Percentiles rank a stretch among this genome's conserved stretches.
Evolutionary conservation across 2,888 invertebrate genomes (phyloP).

Genomic region (Napeogenes inachia): DNA sequence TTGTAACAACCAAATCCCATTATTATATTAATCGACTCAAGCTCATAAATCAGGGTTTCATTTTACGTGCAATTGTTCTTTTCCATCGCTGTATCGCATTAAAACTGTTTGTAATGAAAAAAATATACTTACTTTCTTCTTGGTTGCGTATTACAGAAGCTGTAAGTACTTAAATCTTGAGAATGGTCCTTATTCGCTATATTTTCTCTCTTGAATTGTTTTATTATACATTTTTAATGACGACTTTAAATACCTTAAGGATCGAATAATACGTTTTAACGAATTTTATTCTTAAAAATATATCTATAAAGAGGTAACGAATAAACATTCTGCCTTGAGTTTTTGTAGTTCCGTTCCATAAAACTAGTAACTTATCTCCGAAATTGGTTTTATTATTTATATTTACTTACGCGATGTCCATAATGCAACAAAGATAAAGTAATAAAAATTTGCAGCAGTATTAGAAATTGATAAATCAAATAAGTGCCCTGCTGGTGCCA

Average conservation of each 20-base stretch:
- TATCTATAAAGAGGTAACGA: too few species aligned
- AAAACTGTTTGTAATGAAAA: conserved; percentile 31
- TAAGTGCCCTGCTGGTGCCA: conserved; percentile 28
- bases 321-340: too few species aligned
- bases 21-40: conserved; percentile 37
- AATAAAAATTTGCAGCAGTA: conserved; percentile 9
- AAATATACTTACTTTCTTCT: conserved; percentile 10
- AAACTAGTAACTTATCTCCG: too few species aligned
- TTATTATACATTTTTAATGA: conserved; percentile 4
- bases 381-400: too few species aligned
- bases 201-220: conserved; percentile 1
- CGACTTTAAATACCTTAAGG: not conserved
- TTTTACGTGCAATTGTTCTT: conserved; percentile 52
- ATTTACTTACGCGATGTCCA: too few species aligned
- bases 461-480: conserved; percentile 32
- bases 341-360: too few species aligned
- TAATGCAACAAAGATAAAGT: too few species aligned
- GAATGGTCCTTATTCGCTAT: not conserved
- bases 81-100: conserved; percentile 38
- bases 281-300: too few species aligned
- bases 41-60: conserved; percentile 44
- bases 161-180: conserved; percentile 2
- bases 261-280: too few species aligned
- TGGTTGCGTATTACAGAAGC: conserved; percentile 7
- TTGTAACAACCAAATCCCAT: conserved; percentile 16